These are phyloP conservation scores for Chrysocyon brachyurus DNA, from an alignment of 2,797 vertebrate species.

Conservation along the genomic window DNA sequence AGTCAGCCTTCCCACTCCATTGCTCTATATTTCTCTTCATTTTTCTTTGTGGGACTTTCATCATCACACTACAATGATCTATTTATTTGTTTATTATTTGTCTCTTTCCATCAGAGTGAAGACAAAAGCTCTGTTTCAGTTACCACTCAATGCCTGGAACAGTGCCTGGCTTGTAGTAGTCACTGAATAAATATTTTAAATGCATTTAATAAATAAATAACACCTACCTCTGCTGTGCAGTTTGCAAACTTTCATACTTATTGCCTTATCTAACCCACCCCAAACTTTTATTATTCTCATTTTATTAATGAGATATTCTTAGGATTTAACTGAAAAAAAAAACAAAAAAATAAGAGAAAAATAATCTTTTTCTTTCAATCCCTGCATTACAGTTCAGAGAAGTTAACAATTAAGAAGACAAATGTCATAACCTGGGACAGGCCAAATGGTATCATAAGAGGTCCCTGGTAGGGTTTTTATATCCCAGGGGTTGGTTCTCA, in stretches of 20 bases:
- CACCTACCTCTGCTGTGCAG: background rate
- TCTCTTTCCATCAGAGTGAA: background rate
- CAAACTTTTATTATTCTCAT: background rate
- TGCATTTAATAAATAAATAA: slow-evolving; percentile 3
- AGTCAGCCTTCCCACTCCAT: background rate
- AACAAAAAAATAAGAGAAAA: background rate
- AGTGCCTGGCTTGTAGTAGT: background rate
- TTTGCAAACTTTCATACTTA: background rate
- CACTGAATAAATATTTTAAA: background rate
- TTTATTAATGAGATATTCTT: background rate
- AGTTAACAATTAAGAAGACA: background rate
- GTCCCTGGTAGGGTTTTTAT: background rate
- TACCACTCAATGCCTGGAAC: background rate
- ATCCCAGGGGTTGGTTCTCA: background rate
- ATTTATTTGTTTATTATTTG: background rate
- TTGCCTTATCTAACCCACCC: background rate
- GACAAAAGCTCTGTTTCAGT: background rate
- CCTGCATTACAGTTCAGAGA: background rate
- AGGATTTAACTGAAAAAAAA: background rate
- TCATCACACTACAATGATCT: background rate
- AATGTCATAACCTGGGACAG: background rate
- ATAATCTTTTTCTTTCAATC: background rate
- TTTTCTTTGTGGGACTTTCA: background rate
- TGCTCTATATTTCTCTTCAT: background rate
- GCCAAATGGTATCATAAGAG: background rate